A percentile compares a stretch with the other conserved stretches of the same genome.
phyloP scores from a whole-genome alignment of 2,888 invertebrate species.

The Sthenelais limicola region DNA sequence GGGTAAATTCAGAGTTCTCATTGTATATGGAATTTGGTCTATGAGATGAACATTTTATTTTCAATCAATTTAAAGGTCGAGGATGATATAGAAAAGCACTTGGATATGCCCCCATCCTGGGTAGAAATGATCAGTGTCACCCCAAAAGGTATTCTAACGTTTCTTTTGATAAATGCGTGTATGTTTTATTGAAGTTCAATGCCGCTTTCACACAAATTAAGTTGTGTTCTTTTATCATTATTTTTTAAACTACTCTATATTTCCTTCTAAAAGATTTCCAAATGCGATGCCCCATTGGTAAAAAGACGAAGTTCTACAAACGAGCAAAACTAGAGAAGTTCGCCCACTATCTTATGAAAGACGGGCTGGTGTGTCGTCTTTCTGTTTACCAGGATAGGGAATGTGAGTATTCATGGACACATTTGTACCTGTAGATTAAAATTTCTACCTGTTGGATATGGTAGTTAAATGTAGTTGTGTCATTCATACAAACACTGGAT shows the following conservation, averaged over 20 bases:
- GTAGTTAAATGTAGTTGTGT: not conserved
- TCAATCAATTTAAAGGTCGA: constrained; percentile 53
- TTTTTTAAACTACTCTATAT: too few species aligned
- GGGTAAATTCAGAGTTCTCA: not conserved
- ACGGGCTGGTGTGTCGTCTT: constrained; percentile 78
- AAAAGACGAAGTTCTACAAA: constrained; percentile 79
- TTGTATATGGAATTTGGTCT: not conserved
- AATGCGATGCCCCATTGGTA: constrained; percentile 80
- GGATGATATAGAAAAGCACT: constrained; percentile 68
- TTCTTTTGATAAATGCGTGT: not conserved
- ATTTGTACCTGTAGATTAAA: not conserved
- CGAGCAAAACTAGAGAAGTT: constrained; percentile 83
- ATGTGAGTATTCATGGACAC: constrained; percentile 60
- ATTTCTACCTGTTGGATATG: not conserved
- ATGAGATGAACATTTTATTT: constrained; percentile 20
- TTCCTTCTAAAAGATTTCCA: constrained; percentile 71
- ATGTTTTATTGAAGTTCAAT: not conserved
- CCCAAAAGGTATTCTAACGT: constrained; percentile 59
- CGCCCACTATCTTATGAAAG: constrained; percentile 82
- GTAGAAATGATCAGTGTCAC: constrained; percentile 65
- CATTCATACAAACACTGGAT: too few species aligned
- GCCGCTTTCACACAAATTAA: too few species aligned
- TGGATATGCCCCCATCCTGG: constrained; percentile 73
- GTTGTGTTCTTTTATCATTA: too few species aligned
- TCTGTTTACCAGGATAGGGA: constrained; percentile 69